Percentiles rank a stretch among this genome's conserved stretches.
These are phyloP conservation scores for Heliconius eleuchia DNA, from an alignment of 1,140 invertebrate genomes.

Conservation along the genomic window DNA sequence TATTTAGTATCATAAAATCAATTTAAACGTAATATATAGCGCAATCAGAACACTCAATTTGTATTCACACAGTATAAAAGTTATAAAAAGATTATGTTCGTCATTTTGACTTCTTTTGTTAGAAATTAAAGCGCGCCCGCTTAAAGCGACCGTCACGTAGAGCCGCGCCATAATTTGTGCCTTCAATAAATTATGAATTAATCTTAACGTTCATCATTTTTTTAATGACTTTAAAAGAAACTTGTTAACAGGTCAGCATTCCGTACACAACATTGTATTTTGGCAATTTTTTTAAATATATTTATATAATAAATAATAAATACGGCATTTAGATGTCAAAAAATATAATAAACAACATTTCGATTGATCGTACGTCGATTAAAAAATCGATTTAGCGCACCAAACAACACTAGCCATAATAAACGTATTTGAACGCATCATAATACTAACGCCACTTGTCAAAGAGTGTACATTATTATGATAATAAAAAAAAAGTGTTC, in stretches of 20 bases:
- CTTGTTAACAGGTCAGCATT: constrained; percentile 24
- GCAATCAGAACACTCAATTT: constrained; percentile 67
- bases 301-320: constrained; percentile 50
- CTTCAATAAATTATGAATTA: constrained; percentile 71
- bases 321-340: constrained; percentile 69
- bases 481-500: constrained; percentile 75
- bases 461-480: constrained; percentile 72
- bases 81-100: constrained; percentile 70
- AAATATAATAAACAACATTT: constrained; percentile 61
- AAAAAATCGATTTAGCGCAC: constrained; percentile 73
- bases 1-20: constrained; percentile 78
- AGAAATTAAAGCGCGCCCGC: constrained; percentile 63
- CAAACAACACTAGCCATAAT: constrained; percentile 62
- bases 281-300: constrained; percentile 19
- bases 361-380: constrained; percentile 54
- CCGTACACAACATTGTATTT: constrained; percentile 7
- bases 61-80: constrained; percentile 64
- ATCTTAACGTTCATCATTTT: constrained; percentile 51
- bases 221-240: constrained; percentile 44
- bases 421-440: constrained; percentile 46
- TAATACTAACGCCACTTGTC: constrained; percentile 74
- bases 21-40: constrained; percentile 77
- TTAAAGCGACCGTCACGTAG: constrained; percentile 67
- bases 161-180: constrained; percentile 61
- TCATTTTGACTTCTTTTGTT: constrained; percentile 68